Percentiles rank a stretch among this genome's conserved stretches.
Conservation (phyloP, 2,113 vertebrate species). For the Rattus norvegicus region DNA sequence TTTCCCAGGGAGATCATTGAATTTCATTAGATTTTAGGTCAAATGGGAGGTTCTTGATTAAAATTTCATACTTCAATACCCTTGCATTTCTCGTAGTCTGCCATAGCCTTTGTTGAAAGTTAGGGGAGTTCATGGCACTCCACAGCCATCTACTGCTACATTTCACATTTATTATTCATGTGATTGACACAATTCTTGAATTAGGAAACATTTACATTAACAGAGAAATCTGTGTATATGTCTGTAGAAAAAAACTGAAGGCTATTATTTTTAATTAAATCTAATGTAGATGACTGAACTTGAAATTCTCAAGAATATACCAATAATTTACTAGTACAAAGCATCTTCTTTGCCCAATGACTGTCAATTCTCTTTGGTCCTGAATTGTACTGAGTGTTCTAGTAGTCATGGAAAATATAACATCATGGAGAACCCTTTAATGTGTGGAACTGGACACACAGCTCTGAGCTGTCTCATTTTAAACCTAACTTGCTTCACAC, state of each 20-base stretch:
- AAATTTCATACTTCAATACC: neutral
- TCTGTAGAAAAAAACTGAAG: neutral
- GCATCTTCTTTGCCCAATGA: neutral
- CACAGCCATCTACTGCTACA: neutral
- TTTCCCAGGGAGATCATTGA: neutral
- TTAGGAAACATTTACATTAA: neutral
- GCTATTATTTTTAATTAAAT: neutral
- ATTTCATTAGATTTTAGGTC: conserved; percentile 35
- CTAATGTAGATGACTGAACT: neutral
- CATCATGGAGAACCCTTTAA: neutral
- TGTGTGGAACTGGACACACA: accelerated
- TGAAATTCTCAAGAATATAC: conserved; percentile 6
- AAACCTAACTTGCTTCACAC: neutral
- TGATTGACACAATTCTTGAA: neutral
- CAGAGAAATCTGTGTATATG: neutral
- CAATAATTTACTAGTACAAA: neutral
- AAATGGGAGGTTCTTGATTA: conserved; percentile 2
- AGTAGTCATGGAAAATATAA: neutral
- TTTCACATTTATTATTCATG: conserved; percentile 1
- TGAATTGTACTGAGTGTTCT: neutral
- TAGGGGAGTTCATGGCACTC: neutral
- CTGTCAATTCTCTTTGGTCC: neutral
- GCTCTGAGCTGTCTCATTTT: neutral
- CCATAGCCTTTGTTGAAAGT: neutral
- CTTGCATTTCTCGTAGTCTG: neutral